Evolutionary conservation across 2,113 vertebrate genomes (phyloP).

Genomic region (Tiliqua scincoides): DNA sequence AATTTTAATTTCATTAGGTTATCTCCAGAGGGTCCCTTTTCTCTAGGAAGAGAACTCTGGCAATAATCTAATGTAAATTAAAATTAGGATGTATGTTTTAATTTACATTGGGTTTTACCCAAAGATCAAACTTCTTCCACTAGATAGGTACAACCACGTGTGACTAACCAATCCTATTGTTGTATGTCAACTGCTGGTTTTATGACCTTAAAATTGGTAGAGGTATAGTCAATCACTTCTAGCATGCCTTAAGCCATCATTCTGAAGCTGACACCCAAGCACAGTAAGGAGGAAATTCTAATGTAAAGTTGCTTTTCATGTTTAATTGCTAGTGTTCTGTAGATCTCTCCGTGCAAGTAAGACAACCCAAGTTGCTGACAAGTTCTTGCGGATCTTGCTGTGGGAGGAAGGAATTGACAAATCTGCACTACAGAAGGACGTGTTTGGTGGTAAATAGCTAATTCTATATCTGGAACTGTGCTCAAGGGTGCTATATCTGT

Average conservation of each 20-base stretch:
- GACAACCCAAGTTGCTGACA: constrained; percentile 25
- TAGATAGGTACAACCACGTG: no score
- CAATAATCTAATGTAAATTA: no score
- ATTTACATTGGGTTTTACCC: no score
- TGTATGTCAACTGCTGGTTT: not conserved
- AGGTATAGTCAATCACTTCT: not conserved
- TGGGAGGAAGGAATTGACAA: constrained; percentile 30
- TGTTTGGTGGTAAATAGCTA: constrained; percentile 35
- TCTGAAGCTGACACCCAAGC: constrained; percentile 9
- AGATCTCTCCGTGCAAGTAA: not conserved
- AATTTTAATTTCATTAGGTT: no score
- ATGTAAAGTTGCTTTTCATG: not conserved
- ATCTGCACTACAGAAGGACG: constrained; percentile 19
- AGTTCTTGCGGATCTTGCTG: constrained; percentile 13
- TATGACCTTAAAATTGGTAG: not conserved
- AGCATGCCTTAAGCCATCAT: not conserved
- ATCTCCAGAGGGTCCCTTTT: no score
- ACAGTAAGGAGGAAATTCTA: not conserved
- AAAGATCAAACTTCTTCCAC: no score
- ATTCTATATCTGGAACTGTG: constrained; percentile 8
- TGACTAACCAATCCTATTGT: not conserved
- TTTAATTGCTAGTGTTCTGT: constrained; percentile 19
- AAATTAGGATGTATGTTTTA: no score
- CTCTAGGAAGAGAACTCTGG: no score
- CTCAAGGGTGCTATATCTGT: constrained; percentile 22